phyloP scores from a whole-genome alignment of 2,888 invertebrate species.

The Brachypalpus laphriformis region DNA sequence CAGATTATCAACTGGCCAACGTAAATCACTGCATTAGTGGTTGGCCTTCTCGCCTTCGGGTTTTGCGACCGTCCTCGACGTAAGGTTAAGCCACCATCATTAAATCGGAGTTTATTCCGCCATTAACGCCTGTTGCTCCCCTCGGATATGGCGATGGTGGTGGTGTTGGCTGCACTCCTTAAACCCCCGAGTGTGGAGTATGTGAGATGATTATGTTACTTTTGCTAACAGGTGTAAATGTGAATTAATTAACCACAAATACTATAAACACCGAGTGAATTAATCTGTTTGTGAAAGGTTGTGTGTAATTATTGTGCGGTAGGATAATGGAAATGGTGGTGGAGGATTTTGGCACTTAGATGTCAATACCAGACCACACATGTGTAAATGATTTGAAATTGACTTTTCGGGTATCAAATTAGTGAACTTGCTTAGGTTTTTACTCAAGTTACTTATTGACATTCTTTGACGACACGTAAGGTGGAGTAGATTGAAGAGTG shows the following conservation, averaged over 20 bases:
- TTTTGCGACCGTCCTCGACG: slow-evolving; percentile 66
- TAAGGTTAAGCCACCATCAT: slow-evolving; percentile 74
- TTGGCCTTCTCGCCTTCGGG: slow-evolving; percentile 70
- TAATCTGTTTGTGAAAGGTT: slow-evolving; percentile 71
- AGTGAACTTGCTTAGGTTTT: background rate
- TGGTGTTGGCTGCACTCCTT: slow-evolving; percentile 58
- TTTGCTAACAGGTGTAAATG: slow-evolving; percentile 81
- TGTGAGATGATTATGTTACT: slow-evolving; percentile 66
- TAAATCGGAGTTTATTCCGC: slow-evolving; percentile 82
- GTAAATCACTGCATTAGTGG: slow-evolving; percentile 74
- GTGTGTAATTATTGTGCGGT: slow-evolving; percentile 67
- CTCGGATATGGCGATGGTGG: slow-evolving; percentile 26
- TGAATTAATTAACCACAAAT: slow-evolving; percentile 82
- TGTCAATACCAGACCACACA: slow-evolving; percentile 59
- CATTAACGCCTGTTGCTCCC: slow-evolving; percentile 82
- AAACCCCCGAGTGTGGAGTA: slow-evolving; percentile 39
- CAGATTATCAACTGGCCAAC: slow-evolving; percentile 72
- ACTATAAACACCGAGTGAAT: slow-evolving; percentile 78
- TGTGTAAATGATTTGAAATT: background rate
- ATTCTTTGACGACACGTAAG: no score
- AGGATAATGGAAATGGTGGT: slow-evolving; percentile 20
- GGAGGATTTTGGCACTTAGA: slow-evolving; percentile 40
- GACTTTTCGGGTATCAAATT: background rate
- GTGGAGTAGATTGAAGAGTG: no score
- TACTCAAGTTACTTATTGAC: no score